Percentiles rank a stretch among this genome's conserved stretches.
phyloP scores from a whole-genome alignment of 2,888 invertebrate species.

The Ephialtes manifestator region DNA sequence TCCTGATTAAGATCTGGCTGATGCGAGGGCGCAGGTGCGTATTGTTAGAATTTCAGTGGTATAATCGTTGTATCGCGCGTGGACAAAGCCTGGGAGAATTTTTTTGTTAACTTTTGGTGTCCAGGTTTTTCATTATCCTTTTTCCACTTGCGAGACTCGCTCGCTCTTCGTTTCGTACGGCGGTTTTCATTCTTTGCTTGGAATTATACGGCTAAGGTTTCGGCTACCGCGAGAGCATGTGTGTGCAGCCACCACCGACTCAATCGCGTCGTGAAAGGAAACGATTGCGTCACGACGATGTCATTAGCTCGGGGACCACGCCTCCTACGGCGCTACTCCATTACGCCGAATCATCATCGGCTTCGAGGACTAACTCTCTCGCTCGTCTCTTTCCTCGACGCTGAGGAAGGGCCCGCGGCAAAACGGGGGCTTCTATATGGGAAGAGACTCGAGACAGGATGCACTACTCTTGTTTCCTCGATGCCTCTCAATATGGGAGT shows the following conservation, averaged over 20 bases:
- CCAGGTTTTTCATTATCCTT: constrained; percentile 2
- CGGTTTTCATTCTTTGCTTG: neutral
- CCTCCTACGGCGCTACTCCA: constrained; percentile 82
- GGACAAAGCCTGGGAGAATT: neutral
- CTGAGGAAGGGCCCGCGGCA: constrained; percentile 26
- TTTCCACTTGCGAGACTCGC: neutral
- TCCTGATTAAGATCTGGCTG: constrained; percentile 27
- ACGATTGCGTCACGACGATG: constrained; percentile 84
- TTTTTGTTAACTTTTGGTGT: constrained; percentile 1
- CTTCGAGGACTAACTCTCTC: constrained; percentile 35
- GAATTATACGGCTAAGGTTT: neutral
- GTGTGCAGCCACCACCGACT: constrained; percentile 18
- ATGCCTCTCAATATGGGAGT: constrained; percentile 22
- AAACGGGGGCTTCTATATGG: neutral
- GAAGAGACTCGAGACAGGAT: neutral
- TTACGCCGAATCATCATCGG: constrained; percentile 82
- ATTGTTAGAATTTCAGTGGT: constrained; percentile 33
- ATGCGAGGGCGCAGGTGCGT: constrained; percentile 2
- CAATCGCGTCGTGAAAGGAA: constrained; percentile 76
- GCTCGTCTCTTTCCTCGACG: constrained; percentile 11
- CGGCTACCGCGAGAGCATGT: neutral
- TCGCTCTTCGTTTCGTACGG: neutral
- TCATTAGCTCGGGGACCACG: constrained; percentile 81
- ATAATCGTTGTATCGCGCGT: constrained; percentile 46
- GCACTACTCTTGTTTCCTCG: constrained; percentile 19